Conservation (phyloP, 2,888 invertebrate species). For the Platypus cylindrus region DNA sequence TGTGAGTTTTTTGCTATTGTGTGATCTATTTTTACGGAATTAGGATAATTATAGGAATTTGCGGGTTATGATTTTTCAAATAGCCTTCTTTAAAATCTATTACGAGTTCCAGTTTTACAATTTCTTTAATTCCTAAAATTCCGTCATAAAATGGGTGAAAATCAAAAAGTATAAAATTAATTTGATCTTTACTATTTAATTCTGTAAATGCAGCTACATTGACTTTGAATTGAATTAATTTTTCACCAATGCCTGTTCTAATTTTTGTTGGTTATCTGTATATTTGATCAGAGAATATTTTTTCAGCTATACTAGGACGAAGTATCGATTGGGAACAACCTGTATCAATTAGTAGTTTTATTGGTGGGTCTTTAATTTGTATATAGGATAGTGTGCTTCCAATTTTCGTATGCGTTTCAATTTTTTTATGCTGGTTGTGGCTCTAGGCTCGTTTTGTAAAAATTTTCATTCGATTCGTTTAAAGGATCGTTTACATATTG, state of each 20-base stretch:
- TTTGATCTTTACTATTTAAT: background rate
- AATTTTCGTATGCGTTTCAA: slow-evolving; percentile 2
- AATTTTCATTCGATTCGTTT: slow-evolving; percentile 3
- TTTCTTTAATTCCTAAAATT: slow-evolving; percentile 10
- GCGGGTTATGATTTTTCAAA: background rate
- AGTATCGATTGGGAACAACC: slow-evolving; percentile 1
- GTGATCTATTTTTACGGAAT: background rate
- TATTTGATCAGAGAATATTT: background rate
- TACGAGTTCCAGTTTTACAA: slow-evolving; percentile 6
- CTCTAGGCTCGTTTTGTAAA: background rate
- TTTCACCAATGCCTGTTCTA: slow-evolving; percentile 1
- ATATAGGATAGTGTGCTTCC: slow-evolving; percentile 2
- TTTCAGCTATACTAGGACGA: background rate
- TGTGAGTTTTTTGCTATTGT: background rate
- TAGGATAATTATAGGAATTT: slow-evolving; percentile 2
- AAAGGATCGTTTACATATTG: too few species aligned
- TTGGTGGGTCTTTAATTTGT: slow-evolving; percentile 1
- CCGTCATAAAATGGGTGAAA: slow-evolving; percentile 12
- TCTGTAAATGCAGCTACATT: slow-evolving; percentile 8
- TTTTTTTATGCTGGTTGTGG: background rate
- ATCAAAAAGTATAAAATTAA: slow-evolving; percentile 8
- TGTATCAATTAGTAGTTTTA: slow-evolving; percentile 1
- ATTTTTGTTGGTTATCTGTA: slow-evolving; percentile 1
- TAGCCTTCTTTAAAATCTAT: slow-evolving; percentile 1
- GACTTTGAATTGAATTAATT: slow-evolving; percentile 1